Evolutionary conservation across 2,888 invertebrate genomes (phyloP).

Genomic region (Stegana nigrithorax): DNA sequence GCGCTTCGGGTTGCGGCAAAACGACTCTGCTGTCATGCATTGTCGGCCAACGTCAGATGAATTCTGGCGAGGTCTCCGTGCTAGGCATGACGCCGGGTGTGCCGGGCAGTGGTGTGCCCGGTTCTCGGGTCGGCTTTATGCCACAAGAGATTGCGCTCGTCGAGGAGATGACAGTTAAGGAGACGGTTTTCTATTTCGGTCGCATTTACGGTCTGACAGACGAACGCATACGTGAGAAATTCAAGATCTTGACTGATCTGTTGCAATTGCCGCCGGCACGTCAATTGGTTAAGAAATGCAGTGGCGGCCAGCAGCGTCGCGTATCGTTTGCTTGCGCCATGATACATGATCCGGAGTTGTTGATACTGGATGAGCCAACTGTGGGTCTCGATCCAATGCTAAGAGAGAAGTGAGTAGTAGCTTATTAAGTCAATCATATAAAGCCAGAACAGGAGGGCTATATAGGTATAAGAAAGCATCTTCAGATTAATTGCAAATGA

Average conservation of each 20-base stretch:
- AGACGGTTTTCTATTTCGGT: slow-evolving; percentile 89
- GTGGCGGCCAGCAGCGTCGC: slow-evolving; percentile 91
- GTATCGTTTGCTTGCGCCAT: slow-evolving; percentile 90
- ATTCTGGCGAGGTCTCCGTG: slow-evolving; percentile 80
- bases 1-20: slow-evolving; percentile 92
- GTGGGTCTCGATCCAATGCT: slow-evolving; percentile 94
- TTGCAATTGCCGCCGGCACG: slow-evolving; percentile 81
- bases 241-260: slow-evolving; percentile 76
- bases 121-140: slow-evolving; percentile 86
- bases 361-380: slow-evolving; percentile 93
- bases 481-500: no score
- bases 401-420: slow-evolving; percentile 76
- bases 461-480: no score
- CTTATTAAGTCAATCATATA: no score
- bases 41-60: slow-evolving; percentile 80
- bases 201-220: slow-evolving; percentile 83
- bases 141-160: slow-evolving; percentile 89
- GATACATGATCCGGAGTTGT: slow-evolving; percentile 87
- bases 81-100: slow-evolving; percentile 80
- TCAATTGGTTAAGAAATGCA: slow-evolving; percentile 77
- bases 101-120: slow-evolving; percentile 77
- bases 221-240: slow-evolving; percentile 75
- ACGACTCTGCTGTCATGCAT: slow-evolving; percentile 88
- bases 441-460: no score
- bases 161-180: slow-evolving; percentile 83